Evolutionary conservation across 2,797 vertebrate genomes (phyloP).

Genomic region (Macropus fuliginosus): DNA sequence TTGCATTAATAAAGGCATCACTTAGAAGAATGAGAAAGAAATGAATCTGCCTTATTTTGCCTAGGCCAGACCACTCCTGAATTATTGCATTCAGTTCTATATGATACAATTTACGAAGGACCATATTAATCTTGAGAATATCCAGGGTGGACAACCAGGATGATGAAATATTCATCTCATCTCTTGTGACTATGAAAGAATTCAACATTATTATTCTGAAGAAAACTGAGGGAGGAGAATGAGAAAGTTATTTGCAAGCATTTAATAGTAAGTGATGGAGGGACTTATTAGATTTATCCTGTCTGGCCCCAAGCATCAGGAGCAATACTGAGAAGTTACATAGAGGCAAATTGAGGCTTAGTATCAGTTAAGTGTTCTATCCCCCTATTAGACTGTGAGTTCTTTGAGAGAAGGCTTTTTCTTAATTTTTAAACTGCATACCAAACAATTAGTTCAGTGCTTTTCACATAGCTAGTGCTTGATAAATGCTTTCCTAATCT

Average conservation of each 20-base stretch:
- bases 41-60: not conserved
- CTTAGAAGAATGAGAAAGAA: not conserved
- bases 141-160: not conserved
- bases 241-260: not conserved
- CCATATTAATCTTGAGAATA: not conserved
- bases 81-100: not conserved
- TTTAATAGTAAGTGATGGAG: too few relatives aligned
- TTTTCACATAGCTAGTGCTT: not conserved
- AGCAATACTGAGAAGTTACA: not conserved
- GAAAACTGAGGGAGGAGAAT: not conserved
- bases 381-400: not conserved
- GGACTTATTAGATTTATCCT: not conserved
- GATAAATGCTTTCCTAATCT: not conserved
- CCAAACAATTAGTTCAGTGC: not conserved
- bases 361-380: not conserved
- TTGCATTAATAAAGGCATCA: not conserved
- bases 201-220: not conserved
- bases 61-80: not conserved
- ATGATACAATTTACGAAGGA: not conserved
- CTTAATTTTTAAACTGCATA: not conserved
- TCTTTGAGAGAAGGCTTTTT: not conserved
- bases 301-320: not conserved
- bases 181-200: not conserved
- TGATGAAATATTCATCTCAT: not conserved
- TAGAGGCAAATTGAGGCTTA: not conserved